Conservation (phyloP, 2,797 vertebrate genomes). For the Catamblyrhynchus diadema region DNA sequence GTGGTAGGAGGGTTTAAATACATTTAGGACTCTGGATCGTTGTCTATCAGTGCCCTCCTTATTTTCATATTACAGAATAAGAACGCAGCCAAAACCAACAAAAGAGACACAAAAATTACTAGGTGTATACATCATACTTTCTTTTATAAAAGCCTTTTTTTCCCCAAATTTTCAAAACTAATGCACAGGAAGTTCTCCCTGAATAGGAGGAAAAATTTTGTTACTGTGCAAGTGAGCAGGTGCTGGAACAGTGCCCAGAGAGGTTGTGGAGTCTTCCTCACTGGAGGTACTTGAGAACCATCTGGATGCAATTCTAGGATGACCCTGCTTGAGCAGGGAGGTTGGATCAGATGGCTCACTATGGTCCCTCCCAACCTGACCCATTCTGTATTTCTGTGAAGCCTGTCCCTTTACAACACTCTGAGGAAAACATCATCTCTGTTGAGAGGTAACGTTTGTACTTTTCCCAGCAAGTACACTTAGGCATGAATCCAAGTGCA, state of each 20-base stretch:
- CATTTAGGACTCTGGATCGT: background rate
- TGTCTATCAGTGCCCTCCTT: background rate
- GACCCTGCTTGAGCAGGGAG: too few relatives aligned
- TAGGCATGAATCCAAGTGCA: background rate
- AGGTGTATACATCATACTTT: accelerated
- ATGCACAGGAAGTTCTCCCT: background rate
- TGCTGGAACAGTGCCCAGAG: background rate
- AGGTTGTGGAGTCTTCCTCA: background rate
- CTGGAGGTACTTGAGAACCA: background rate
- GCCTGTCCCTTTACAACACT: background rate
- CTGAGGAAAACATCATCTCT: background rate
- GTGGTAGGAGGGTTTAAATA: background rate
- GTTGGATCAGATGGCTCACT: background rate
- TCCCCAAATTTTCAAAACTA: background rate
- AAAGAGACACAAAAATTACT: background rate
- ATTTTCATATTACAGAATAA: background rate
- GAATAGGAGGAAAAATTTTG: background rate
- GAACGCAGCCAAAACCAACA: background rate
- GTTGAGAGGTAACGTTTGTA: background rate
- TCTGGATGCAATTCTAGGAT: background rate
- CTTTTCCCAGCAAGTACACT: background rate
- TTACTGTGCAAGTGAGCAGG: accelerated
- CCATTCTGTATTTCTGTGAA: background rate
- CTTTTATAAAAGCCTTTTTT: background rate
- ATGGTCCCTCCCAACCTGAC: background rate